phyloP scores from a whole-genome alignment of 92 coral and sea anemone genomes.

The Palythoa grandiflora region DNA sequence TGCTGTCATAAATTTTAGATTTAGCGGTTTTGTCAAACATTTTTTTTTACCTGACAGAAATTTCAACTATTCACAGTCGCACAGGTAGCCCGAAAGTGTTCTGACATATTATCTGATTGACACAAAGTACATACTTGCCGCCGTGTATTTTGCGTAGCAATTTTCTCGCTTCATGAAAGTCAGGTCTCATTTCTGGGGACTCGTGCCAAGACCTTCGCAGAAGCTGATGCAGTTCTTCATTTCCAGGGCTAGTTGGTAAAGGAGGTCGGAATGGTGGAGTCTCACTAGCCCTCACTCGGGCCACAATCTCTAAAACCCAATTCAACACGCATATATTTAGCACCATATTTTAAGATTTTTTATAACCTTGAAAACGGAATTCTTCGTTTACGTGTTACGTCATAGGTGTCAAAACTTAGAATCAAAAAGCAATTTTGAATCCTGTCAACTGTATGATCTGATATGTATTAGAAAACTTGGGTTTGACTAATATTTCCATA shows the following conservation, averaged over 20 bases:
- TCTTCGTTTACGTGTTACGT: background rate
- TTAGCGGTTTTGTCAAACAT: no score
- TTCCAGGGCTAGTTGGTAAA: constrained; percentile 60
- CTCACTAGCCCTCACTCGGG: constrained; percentile 70
- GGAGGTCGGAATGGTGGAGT: constrained; percentile 89
- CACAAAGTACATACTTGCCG: constrained; percentile 50
- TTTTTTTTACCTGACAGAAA: no score
- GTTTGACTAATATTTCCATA: no score
- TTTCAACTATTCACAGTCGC: no score
- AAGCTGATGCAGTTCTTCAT: constrained; percentile 69
- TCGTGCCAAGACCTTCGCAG: constrained; percentile 79
- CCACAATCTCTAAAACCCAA: constrained; percentile 70
- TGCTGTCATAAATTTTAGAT: no score
- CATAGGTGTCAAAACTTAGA: no score
- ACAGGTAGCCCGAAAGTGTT: no score
- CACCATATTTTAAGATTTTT: no score
- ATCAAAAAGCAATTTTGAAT: no score
- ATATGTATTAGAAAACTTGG: no score
- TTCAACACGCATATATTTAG: background rate
- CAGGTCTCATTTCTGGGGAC: constrained; percentile 72
- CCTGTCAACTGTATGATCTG: no score
- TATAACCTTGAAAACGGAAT: background rate
- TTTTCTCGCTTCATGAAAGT: constrained; percentile 69
- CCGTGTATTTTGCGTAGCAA: constrained; percentile 68
- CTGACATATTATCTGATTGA: no score